These are phyloP conservation scores for Lontra canadensis DNA, from an alignment of 2,113 vertebrate species.

Conservation along the genomic window DNA sequence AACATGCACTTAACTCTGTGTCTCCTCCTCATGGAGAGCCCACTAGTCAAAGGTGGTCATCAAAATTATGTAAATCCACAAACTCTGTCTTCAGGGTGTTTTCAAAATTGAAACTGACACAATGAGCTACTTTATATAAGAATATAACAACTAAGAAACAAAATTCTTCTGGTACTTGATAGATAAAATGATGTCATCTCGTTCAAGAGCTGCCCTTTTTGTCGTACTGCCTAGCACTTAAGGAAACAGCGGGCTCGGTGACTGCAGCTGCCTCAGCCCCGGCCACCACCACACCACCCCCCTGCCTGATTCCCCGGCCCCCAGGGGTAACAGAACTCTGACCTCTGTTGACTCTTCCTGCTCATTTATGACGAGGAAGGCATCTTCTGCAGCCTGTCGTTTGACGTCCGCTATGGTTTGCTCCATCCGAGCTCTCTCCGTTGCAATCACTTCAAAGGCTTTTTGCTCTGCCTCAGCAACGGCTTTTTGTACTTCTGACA, in stretches of 20 bases:
- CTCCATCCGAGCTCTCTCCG: constrained; percentile 97
- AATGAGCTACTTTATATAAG: background rate
- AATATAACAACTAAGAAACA: background rate
- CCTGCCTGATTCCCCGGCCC: background rate
- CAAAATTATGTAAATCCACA: background rate
- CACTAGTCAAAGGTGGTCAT: background rate
- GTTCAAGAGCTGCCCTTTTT: background rate
- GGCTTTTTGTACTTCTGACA: constrained; percentile 99
- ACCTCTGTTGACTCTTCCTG: constrained; percentile 99
- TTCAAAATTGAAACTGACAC: background rate
- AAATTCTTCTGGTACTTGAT: background rate
- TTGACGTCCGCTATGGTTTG: constrained; percentile 96
- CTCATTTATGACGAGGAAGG: constrained; percentile 96
- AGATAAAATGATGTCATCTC: background rate
- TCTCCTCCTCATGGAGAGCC: background rate
- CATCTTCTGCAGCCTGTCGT: constrained; percentile 95
- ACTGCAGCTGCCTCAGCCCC: background rate
- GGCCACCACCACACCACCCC: no score
- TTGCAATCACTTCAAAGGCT: constrained; percentile 97
- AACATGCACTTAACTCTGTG: background rate
- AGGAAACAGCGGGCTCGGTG: background rate
- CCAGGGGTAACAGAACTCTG: constrained; percentile 54
- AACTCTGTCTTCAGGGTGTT: background rate
- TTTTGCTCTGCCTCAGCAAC: constrained; percentile 98
- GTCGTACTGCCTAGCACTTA: background rate